Percentiles rank a stretch among this genome's conserved stretches.
These are phyloP conservation scores for Ciconia stormi DNA, from an alignment of 2,113 vertebrate genomes.

Conservation along the genomic window DNA sequence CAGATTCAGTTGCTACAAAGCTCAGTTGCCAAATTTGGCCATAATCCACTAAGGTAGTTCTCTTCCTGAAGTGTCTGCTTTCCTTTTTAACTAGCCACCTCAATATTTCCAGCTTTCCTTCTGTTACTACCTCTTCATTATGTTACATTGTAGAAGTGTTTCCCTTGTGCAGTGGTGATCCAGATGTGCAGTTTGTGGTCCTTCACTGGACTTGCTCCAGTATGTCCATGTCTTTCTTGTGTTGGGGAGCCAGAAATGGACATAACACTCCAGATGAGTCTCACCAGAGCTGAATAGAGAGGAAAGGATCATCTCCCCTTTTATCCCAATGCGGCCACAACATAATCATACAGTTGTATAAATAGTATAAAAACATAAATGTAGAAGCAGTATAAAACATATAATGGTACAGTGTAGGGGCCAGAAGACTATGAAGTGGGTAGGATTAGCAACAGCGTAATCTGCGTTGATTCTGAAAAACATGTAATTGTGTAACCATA, in stretches of 20 bases:
- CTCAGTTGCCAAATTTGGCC: neutral
- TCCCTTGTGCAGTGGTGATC: neutral
- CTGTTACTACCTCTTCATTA: neutral
- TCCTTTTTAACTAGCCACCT: neutral
- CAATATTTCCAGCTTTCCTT: neutral
- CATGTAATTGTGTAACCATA: neutral
- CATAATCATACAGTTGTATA: neutral
- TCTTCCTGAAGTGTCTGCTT: neutral
- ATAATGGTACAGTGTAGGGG: neutral
- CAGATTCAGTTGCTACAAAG: neutral
- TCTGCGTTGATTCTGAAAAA: neutral
- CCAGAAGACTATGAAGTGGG: neutral
- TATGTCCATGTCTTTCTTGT: neutral
- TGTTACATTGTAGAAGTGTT: neutral
- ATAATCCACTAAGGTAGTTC: neutral
- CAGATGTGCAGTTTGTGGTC: neutral
- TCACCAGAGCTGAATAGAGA: neutral
- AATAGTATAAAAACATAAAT: neutral
- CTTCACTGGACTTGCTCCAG: neutral
- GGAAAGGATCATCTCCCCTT: neutral
- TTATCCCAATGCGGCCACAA: neutral
- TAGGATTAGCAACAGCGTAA: neutral
- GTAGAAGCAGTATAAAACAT: neutral
- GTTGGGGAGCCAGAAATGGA: neutral
- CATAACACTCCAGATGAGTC: rapidly evolving